Percentiles rank a stretch among this genome's conserved stretches.
Conservation (phyloP, 2,888 invertebrate genomes). For the Prosopocoilus inquinatus region DNA sequence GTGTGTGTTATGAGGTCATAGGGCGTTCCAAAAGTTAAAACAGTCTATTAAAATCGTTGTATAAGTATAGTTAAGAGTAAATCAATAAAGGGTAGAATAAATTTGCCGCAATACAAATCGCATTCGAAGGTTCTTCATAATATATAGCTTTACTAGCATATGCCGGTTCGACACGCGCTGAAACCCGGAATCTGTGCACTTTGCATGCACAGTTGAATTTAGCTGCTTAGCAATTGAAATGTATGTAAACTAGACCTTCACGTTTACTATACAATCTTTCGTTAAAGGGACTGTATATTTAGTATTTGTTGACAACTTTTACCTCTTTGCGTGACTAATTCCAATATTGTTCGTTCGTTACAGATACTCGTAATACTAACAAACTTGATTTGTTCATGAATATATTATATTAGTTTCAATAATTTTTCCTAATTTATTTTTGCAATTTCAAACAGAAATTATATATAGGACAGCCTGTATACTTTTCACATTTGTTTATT, state of each 20-base stretch:
- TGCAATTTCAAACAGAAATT: too few species aligned
- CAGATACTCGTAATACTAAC: too few species aligned
- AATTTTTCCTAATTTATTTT: too few species aligned
- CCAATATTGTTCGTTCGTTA: too few species aligned
- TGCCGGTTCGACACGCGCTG: constrained; percentile 4
- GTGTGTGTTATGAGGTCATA: too few species aligned
- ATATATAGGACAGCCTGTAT: too few species aligned
- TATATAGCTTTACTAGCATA: constrained; percentile 4
- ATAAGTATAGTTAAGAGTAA: neutral
- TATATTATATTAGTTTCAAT: too few species aligned
- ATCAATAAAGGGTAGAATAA: neutral
- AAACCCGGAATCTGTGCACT: constrained; percentile 15
- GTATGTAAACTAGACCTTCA: constrained; percentile 20
- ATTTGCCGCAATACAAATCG: constrained; percentile 5
- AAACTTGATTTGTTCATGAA: too few species aligned
- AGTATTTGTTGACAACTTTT: neutral
- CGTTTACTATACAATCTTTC: constrained; percentile 13
- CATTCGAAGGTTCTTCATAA: constrained; percentile 6
- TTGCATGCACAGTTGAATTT: constrained; percentile 18
- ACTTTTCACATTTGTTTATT: too few species aligned
- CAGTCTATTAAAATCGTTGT: too few species aligned
- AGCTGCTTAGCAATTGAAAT: constrained; percentile 23
- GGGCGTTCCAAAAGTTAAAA: too few species aligned
- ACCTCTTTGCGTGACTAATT: too few species aligned
- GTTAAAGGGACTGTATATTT: neutral